Evolutionary conservation across 2,113 vertebrate genomes (phyloP), one percentile per base, ranked within the genome.

Genomic region (Microtus montanus): DNA sequence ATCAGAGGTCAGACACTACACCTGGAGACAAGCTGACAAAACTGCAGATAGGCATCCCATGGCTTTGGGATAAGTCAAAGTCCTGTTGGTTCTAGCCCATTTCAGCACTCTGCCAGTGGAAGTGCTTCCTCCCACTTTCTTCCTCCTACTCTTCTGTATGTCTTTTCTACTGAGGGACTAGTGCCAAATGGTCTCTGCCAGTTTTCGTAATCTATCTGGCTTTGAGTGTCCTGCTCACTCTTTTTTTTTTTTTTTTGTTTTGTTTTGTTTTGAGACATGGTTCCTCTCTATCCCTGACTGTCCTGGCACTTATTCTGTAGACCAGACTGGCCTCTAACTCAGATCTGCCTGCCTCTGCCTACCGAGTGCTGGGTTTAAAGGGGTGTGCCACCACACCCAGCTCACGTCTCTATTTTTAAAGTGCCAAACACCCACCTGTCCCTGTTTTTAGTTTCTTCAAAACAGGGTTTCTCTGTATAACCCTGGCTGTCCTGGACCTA

Each of bases 141-240:
- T 83, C 38, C 22, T 77, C 84, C 75, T 75, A 4, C 22, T 66
- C n/a, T 4, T 83, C 19, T 52, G 2, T 89, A 13, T 90, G 47
- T 77, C n/a, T 79, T 93, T 19, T 95, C 74, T 93, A 64, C 88
- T 66, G 87, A 78, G 71, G 68, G 41, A 91, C 47, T 73, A 41
- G 70, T 94, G 88, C 92, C 97, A 96, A 79, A 94, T 54, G 52
- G 87, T 77, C 68, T 92, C 58, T 90, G 77, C 92, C 90, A 87
- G 70, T 93, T 96, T 96, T 89, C 41, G 58, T 97, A 93, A 47
- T 86, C 94, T 95, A 89, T 95, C 58, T 78, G 93, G 66, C 63
- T 54, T 88, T 33, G 35, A 71, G 35, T 71, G 35, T 80, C 49
- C 38, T 86, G 78, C 33, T 90, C 78, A 78, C 89, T 80, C 47